A percentile compares a stretch with the other conserved stretches of the same genome.
Evolutionary conservation across 2,888 invertebrate species (phyloP).

Genomic region (Diaphora mendica): DNA sequence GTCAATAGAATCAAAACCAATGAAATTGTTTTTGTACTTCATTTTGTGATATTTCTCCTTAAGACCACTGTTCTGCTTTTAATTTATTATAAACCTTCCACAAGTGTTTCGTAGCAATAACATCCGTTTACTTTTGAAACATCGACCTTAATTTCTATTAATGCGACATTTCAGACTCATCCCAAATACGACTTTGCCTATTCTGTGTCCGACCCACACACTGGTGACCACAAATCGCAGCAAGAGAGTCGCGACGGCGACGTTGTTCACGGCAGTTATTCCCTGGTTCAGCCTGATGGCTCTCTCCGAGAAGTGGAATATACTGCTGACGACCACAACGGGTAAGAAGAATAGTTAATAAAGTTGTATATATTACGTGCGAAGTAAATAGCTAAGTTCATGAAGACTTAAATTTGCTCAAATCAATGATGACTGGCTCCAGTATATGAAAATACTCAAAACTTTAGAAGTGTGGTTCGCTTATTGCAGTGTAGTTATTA

Average conservation of each 20-base stretch:
- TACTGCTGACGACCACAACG: conserved; percentile 85
- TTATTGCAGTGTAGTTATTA: not conserved
- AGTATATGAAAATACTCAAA: not conserved
- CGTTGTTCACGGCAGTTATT: conserved; percentile 82
- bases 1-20: not conserved
- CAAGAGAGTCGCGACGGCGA: conserved; percentile 85
- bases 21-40: not conserved
- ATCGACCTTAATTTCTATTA: too few species aligned
- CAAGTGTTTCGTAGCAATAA: too few species aligned
- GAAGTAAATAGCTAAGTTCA: too few species aligned
- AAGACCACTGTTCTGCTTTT: too few species aligned
- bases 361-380: too few species aligned
- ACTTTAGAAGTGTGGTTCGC: not conserved
- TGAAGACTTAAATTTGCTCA: not conserved
- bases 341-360: conserved; percentile 60
- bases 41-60: too few species aligned
- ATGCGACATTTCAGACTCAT: conserved; percentile 60
- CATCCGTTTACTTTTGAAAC: not conserved
- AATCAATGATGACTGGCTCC: not conserved
- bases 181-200: conserved; percentile 83
- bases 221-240: conserved; percentile 85
- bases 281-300: conserved; percentile 84
- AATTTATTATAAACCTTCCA: too few species aligned
- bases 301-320: conserved; percentile 85
- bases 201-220: conserved; percentile 85